Evolutionary conservation across 2,888 invertebrate genomes (phyloP).

Genomic region (Archaeoteleia sp.): DNA sequence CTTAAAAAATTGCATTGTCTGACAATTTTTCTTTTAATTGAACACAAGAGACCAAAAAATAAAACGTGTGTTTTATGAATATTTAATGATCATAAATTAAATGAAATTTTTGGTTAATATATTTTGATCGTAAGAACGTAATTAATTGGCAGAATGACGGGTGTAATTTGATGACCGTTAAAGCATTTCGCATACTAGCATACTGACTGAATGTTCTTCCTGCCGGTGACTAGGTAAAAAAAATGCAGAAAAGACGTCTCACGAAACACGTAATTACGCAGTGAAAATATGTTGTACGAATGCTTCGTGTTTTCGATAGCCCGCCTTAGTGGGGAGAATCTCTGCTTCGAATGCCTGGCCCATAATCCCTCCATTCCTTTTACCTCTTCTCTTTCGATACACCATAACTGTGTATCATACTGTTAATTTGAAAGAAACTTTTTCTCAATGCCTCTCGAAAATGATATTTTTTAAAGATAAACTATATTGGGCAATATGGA

Average conservation of each 20-base stretch:
- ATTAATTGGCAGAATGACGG: constrained; percentile 34
- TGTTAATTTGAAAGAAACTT: constrained; percentile 16
- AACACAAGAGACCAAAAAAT: too few relatives aligned
- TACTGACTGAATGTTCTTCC: constrained; percentile 10
- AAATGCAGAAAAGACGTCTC: constrained; percentile 30
- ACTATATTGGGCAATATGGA: too few relatives aligned
- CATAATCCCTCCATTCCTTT: constrained; percentile 24
- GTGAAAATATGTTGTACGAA: constrained; percentile 5
- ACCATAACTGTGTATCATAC: background rate
- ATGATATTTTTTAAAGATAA: too few relatives aligned
- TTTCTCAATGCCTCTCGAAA: background rate
- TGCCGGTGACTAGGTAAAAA: constrained; percentile 17
- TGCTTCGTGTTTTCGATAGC: constrained; percentile 23
- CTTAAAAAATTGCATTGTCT: too few relatives aligned
- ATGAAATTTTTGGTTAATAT: background rate
- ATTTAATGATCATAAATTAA: constrained; percentile 6
- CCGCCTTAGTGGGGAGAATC: constrained; percentile 23
- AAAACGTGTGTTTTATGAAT: too few relatives aligned
- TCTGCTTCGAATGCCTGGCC: constrained; percentile 15
- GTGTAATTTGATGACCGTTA: constrained; percentile 22
- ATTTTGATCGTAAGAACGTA: constrained; percentile 4
- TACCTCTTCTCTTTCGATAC: constrained; percentile 16
- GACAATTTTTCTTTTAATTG: too few relatives aligned
- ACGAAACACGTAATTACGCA: constrained; percentile 27
- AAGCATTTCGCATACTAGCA: constrained; percentile 30